phyloP scores from a whole-genome alignment of 2,888 invertebrate species.

The Rhamphomyia laevipes region DNA sequence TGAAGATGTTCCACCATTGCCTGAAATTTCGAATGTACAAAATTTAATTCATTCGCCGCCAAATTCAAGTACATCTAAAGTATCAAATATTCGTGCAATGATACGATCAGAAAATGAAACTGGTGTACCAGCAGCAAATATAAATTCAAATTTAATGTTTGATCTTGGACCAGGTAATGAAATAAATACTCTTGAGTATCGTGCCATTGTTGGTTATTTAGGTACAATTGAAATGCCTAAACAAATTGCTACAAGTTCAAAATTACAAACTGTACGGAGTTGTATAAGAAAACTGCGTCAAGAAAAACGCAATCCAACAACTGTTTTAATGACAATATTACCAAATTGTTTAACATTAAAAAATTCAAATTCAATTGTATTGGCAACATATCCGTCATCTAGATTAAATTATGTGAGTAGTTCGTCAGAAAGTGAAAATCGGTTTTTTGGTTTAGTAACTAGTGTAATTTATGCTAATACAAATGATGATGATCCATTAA shows the following conservation, averaged over 20 bases:
- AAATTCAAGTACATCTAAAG: slow-evolving; percentile 26
- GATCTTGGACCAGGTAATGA: slow-evolving; percentile 2
- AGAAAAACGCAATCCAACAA: slow-evolving; percentile 75
- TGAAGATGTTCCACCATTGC: slow-evolving; percentile 22
- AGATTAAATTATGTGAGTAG: slow-evolving; percentile 81
- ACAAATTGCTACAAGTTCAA: slow-evolving; percentile 60
- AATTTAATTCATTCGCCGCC: slow-evolving; percentile 22
- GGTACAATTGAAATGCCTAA: slow-evolving; percentile 94
- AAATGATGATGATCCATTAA: slow-evolving; percentile 28
- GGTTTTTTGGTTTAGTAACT: slow-evolving; percentile 88
- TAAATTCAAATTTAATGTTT: too few species aligned
- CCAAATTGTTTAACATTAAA: slow-evolving; percentile 69
- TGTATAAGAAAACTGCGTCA: slow-evolving; percentile 82
- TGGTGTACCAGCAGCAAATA: slow-evolving; percentile 18
- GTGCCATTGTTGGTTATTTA: slow-evolving; percentile 84
- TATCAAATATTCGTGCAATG: slow-evolving; percentile 38
- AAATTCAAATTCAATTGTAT: slow-evolving; percentile 61
- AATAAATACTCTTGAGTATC: slow-evolving; percentile 52
- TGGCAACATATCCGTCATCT: slow-evolving; percentile 80
- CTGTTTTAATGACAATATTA: slow-evolving; percentile 74
- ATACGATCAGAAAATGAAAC: slow-evolving; percentile 16
- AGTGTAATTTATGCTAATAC: slow-evolving; percentile 50
- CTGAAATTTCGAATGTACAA: slow-evolving; percentile 16
- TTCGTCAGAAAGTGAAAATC: slow-evolving; percentile 79
- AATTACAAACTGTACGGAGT: slow-evolving; percentile 66